A percentile compares a stretch with the other conserved stretches of the same genome.
Evolutionary conservation across 2,888 invertebrate species (phyloP).

Genomic region (Sminthurides aquaticus): DNA sequence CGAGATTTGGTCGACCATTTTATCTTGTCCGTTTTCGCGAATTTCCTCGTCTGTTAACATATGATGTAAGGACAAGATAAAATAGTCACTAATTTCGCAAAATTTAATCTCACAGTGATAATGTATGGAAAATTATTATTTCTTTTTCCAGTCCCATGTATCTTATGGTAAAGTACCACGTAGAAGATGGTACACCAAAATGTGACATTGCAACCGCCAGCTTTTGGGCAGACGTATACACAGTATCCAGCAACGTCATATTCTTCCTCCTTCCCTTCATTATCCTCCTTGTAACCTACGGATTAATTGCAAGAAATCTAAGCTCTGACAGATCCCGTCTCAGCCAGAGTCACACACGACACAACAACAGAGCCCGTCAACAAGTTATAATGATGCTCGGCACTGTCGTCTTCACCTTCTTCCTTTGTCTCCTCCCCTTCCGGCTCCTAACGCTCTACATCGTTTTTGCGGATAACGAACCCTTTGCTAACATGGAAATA

Average conservation of each 20-base stretch:
- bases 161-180: constrained; percentile 65
- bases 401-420: constrained; percentile 81
- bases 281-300: constrained; percentile 72
- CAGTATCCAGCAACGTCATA: constrained; percentile 66
- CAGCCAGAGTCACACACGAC: constrained; percentile 37
- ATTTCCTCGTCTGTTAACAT: no score
- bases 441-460: constrained; percentile 80
- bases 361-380: constrained; percentile 51
- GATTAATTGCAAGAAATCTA: constrained; percentile 73
- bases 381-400: constrained; percentile 76
- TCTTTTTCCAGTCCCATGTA: constrained; percentile 68
- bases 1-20: no score
- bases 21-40: no score
- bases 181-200: constrained; percentile 66
- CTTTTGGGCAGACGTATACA: constrained; percentile 70
- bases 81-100: no score
- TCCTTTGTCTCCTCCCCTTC: constrained; percentile 80
- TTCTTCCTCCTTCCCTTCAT: constrained; percentile 79
- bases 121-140: no score
- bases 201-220: constrained; percentile 70
- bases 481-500: constrained; percentile 64
- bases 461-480: constrained; percentile 63
- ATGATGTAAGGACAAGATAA: no score
- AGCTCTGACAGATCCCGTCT: constrained; percentile 60
- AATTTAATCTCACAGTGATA: no score